phyloP scores from a whole-genome alignment of 2,113 vertebrate species.

The Datnioides undecimradiatus region DNA sequence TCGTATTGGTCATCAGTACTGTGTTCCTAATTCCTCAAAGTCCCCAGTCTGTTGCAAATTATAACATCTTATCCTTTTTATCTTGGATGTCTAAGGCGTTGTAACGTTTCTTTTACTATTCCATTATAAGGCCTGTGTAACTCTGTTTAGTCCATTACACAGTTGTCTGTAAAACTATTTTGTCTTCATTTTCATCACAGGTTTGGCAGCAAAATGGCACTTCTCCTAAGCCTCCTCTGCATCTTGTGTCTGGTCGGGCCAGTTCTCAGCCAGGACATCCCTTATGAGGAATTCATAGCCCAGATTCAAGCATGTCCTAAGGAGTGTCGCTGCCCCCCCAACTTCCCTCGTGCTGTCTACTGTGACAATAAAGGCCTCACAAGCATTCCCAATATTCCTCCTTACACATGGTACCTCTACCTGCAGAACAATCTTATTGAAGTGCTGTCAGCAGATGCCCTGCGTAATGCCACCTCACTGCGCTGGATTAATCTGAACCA shows the following conservation, averaged over 20 bases:
- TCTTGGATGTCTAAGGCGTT: background rate
- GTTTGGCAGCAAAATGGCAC: conserved; percentile 65
- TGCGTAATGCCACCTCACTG: conserved; percentile 91
- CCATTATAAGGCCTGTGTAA: background rate
- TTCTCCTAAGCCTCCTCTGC: conserved; percentile 57
- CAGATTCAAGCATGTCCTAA: conserved; percentile 88
- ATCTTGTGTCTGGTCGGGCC: conserved; percentile 75
- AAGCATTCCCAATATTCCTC: conserved; percentile 90
- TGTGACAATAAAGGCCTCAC: conserved; percentile 93
- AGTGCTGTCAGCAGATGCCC: conserved; percentile 87
- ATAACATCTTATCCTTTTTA: conserved; percentile 11
- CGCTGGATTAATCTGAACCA: conserved; percentile 95
- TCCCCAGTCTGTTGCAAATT: conserved; percentile 11
- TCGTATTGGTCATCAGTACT: background rate
- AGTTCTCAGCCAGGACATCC: conserved; percentile 81
- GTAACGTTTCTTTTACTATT: background rate
- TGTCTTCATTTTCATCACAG: conserved; percentile 48
- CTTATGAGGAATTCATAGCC: conserved; percentile 76
- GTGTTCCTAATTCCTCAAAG: conserved; percentile 19
- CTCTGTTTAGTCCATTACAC: background rate
- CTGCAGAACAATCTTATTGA: conserved; percentile 95
- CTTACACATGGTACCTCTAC: conserved; percentile 94
- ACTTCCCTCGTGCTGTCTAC: conserved; percentile 92
- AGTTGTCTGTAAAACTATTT: background rate
- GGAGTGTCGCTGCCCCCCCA: conserved; percentile 91